These are phyloP conservation scores for Abramis brama DNA, from an alignment of 2,113 vertebrate species.

Conservation along the genomic window DNA sequence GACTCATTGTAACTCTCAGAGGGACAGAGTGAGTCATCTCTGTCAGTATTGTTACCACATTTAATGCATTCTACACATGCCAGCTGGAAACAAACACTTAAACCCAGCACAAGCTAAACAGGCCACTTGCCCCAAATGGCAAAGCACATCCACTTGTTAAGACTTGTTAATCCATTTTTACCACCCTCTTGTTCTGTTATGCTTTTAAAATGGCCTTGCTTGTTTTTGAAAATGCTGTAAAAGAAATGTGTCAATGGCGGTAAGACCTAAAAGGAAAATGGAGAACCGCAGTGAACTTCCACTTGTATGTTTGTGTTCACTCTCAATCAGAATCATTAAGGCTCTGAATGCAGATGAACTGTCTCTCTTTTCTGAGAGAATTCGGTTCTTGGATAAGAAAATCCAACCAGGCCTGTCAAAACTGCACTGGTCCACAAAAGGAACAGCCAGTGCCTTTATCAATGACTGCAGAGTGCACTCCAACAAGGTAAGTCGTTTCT, in stretches of 20 bases:
- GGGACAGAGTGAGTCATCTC: slow-evolving; percentile 54
- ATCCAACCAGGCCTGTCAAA: slow-evolving; percentile 84
- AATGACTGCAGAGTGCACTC: slow-evolving; percentile 80
- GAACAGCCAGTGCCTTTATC: slow-evolving; percentile 76
- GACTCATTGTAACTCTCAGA: slow-evolving; percentile 54
- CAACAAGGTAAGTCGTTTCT: slow-evolving; percentile 77
- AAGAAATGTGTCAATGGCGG: slow-evolving; percentile 3
- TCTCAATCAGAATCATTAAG: slow-evolving; percentile 76
- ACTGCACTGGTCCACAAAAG: slow-evolving; percentile 81
- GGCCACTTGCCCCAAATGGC: slow-evolving; percentile 41
- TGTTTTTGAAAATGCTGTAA: slow-evolving; percentile 9
- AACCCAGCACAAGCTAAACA: slow-evolving; percentile 46
- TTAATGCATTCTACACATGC: slow-evolving; percentile 55
- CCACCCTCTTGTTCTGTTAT: slow-evolving; percentile 36
- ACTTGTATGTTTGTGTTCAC: not conserved
- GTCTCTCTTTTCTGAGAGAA: slow-evolving; percentile 80
- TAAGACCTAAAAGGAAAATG: not conserved
- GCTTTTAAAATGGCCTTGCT: slow-evolving; percentile 41
- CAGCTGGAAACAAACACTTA: slow-evolving; percentile 57
- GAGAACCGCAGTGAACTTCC: not conserved
- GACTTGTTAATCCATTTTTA: slow-evolving; percentile 47
- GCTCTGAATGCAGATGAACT: slow-evolving; percentile 79
- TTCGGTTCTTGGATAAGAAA: slow-evolving; percentile 81
- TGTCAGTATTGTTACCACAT: slow-evolving; percentile 52
- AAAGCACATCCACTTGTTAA: slow-evolving; percentile 33